These are phyloP conservation scores for Saccostrea cuccullata DNA, from an alignment of 1,140 invertebrate genomes.

Conservation along the genomic window DNA sequence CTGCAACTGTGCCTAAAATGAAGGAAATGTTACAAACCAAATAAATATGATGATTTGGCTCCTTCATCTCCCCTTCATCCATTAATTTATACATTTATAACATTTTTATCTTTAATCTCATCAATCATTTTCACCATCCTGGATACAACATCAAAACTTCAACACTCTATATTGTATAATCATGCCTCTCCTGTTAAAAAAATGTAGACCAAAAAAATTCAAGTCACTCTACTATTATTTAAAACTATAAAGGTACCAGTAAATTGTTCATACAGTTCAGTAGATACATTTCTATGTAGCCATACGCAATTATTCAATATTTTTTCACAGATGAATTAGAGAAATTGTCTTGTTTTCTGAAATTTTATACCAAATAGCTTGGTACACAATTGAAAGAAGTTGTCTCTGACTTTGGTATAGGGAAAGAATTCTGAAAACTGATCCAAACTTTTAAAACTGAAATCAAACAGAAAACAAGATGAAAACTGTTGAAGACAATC, in stretches of 20 bases:
- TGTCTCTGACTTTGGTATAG: background rate
- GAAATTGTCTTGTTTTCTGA: too few species aligned
- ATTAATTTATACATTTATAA: background rate
- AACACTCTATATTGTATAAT: background rate
- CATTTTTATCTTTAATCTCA: background rate
- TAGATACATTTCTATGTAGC: background rate
- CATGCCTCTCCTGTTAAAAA: background rate
- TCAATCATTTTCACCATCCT: background rate
- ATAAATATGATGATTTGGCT: too few species aligned
- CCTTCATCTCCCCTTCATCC: too few species aligned
- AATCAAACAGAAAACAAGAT: background rate
- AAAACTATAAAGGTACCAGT: too few species aligned
- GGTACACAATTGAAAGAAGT: background rate
- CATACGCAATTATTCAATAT: background rate
- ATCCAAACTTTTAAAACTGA: background rate
- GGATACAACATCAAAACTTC: conserved; percentile 17
- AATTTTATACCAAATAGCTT: conserved; percentile 26
- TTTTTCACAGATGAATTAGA: too few species aligned
- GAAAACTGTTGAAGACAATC: too few species aligned
- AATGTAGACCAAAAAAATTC: background rate
- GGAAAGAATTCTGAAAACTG: conserved; percentile 8
- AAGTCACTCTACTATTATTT: too few species aligned
- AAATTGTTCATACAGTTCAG: background rate
- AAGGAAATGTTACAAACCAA: too few species aligned
- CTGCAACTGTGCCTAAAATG: conserved; percentile 20